Conservation (phyloP, 2,888 invertebrate species). For the Drosophila lutescens region DNA sequence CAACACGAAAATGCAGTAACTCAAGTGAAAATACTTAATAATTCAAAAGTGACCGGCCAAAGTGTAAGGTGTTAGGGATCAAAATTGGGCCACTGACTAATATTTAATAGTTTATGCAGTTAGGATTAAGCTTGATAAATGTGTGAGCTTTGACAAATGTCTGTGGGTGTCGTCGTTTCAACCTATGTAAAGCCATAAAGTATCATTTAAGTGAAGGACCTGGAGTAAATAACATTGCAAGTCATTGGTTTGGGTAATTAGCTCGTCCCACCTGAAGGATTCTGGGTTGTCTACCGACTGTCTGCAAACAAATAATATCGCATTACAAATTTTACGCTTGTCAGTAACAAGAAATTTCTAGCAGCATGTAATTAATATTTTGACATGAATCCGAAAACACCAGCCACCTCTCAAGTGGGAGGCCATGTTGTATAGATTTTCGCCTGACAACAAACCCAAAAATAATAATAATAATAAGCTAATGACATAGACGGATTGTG, state of each 20-base stretch:
- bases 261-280: conserved; percentile 11
- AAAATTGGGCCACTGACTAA: conserved; percentile 42
- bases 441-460: conserved; percentile 18
- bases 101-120: conserved; percentile 32
- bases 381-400: conserved; percentile 17
- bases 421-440: conserved; percentile 3
- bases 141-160: conserved; percentile 47
- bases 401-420: conserved; percentile 1
- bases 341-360: conserved; percentile 40
- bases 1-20: conserved; percentile 1
- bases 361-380: conserved; percentile 66
- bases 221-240: neutral
- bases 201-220: conserved; percentile 8
- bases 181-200: neutral
- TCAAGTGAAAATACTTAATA: conserved; percentile 34
- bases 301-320: conserved; percentile 52
- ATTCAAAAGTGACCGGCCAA: conserved; percentile 23
- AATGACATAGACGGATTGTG: conserved; percentile 56
- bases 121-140: conserved; percentile 28
- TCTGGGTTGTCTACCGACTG: conserved; percentile 11
- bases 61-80: conserved; percentile 6
- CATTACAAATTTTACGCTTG: conserved; percentile 57
- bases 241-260: conserved; percentile 23
- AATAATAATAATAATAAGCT: conserved; percentile 30
- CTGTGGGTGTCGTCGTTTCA: neutral